Conservation (phyloP, 2,113 vertebrate genomes). For the Phalacrocorax pelagicus region DNA sequence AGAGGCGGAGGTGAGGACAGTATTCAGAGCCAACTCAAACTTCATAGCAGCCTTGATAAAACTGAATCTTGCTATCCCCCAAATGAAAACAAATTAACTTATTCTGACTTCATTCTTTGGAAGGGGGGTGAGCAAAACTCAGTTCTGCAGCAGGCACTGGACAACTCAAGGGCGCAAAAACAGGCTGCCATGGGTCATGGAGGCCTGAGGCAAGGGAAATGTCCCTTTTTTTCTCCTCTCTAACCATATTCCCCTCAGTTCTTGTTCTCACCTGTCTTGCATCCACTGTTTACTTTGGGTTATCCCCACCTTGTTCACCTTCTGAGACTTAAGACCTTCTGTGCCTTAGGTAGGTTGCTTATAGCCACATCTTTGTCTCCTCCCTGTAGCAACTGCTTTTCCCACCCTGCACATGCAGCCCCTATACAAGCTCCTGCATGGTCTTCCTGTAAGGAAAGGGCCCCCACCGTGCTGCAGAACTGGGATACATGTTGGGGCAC, state of each 20-base stretch:
- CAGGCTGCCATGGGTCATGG: neutral
- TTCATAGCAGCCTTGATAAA: constrained; percentile 12
- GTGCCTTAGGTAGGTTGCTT: neutral
- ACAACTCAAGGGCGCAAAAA: neutral
- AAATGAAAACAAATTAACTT: constrained; percentile 34
- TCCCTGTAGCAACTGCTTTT: neutral
- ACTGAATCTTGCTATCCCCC: neutral
- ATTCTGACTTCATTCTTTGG: constrained; percentile 6
- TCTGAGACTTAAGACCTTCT: neutral
- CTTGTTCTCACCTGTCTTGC: neutral
- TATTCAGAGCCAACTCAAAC: constrained; percentile 14
- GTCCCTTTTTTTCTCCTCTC: neutral
- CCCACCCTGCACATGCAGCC: neutral
- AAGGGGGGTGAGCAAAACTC: neutral
- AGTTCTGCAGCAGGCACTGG: neutral
- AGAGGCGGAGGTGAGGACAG: fast-evolving
- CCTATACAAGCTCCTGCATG: neutral
- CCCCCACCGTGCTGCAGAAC: neutral
- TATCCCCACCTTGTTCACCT: neutral
- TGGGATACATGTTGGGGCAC: neutral
- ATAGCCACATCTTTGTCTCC: neutral
- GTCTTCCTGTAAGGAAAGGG: neutral
- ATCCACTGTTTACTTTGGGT: neutral
- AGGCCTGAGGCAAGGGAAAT: neutral
- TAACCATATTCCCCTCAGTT: neutral